Conservation (phyloP, 2,113 vertebrate species). For the Thalassarche chlororhynchos region DNA sequence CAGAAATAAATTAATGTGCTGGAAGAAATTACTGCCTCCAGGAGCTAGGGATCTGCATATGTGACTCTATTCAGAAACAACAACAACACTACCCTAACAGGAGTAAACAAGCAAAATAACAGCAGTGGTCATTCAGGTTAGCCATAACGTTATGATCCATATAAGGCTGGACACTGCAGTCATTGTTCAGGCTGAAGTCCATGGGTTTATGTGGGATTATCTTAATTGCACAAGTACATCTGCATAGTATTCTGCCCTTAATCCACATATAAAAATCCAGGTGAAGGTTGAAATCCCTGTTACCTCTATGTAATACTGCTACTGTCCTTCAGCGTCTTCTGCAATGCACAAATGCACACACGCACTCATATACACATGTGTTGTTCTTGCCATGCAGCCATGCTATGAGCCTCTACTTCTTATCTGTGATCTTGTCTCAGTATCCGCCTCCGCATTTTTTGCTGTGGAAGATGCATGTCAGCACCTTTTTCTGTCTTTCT, state of each 20-base stretch:
- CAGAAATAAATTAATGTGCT: constrained; percentile 7
- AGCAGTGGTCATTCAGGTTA: not conserved
- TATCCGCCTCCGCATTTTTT: not conserved
- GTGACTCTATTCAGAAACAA: not conserved
- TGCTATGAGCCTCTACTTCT: not conserved
- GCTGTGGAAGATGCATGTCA: not conserved
- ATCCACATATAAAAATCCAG: not conserved
- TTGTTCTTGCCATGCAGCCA: not conserved
- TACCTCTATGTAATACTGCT: not conserved
- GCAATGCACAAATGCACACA: not conserved
- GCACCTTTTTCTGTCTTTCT: not conserved
- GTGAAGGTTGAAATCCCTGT: not conserved
- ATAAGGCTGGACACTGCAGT: not conserved
- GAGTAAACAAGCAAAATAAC: not conserved
- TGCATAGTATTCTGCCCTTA: not conserved
- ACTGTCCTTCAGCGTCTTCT: not conserved
- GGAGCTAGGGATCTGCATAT: not conserved
- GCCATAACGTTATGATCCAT: not conserved
- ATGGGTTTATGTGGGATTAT: not conserved
- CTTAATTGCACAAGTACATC: not conserved
- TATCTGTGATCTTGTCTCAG: not conserved
- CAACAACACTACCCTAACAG: not conserved
- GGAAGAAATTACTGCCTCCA: not conserved
- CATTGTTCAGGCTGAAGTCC: not conserved
- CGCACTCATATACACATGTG: rapidly evolving